phyloP scores from a whole-genome alignment of 2,888 invertebrate species.

The Arge pagana region DNA sequence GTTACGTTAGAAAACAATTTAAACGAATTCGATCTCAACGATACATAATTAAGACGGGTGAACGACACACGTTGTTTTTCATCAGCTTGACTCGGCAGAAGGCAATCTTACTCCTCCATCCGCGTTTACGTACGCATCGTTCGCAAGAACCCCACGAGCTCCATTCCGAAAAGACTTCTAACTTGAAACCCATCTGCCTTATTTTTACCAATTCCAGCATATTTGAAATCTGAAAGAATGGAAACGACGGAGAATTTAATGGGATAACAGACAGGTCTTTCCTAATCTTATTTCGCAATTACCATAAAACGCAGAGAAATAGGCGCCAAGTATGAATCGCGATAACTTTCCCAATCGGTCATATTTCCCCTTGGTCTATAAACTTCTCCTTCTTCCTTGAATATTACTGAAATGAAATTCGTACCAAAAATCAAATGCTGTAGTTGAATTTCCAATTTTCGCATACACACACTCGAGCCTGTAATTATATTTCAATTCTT shows the following conservation, averaged over 20 bases:
- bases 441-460: background rate
- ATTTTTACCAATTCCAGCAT: constrained; percentile 56
- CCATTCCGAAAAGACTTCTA: constrained; percentile 62
- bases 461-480: constrained; percentile 58
- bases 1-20: too few relatives aligned
- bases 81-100: constrained; percentile 60
- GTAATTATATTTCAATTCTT: constrained; percentile 59
- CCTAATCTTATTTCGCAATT: too few relatives aligned
- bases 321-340: constrained; percentile 57
- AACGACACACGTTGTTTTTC: constrained; percentile 2
- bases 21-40: too few relatives aligned
- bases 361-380: constrained; percentile 52
- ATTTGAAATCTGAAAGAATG: constrained; percentile 47
- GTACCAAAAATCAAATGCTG: background rate
- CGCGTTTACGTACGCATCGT: constrained; percentile 52
- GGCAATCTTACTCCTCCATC: constrained; percentile 58
- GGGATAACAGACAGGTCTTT: background rate
- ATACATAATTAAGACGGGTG: too few relatives aligned
- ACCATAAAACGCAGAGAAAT: constrained; percentile 59
- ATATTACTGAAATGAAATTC: constrained; percentile 33
- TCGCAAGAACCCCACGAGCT: constrained; percentile 63
- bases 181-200: constrained; percentile 55
- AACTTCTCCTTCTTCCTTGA: constrained; percentile 29
- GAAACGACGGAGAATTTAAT: background rate
- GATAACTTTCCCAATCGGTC: constrained; percentile 61